These are phyloP conservation scores for Sitta carolinensis DNA, from an alignment of 2,797 vertebrate genomes.

Conservation along the genomic window DNA sequence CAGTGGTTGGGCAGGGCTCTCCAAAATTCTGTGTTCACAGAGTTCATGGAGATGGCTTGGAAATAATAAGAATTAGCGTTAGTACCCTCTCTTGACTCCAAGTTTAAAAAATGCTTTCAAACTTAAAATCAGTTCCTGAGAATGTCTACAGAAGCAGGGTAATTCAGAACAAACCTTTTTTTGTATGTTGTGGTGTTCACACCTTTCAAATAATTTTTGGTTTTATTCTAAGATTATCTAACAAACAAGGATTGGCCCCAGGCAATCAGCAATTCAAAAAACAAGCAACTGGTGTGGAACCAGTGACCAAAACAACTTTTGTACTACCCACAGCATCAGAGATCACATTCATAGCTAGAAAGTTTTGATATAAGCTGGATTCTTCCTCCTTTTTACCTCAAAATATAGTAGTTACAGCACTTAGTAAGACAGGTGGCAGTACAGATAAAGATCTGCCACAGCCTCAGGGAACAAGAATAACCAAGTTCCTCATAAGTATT, in stretches of 20 bases:
- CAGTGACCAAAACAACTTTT: not conserved
- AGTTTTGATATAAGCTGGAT: not conserved
- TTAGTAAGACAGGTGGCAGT: not conserved
- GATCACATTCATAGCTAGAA: not conserved
- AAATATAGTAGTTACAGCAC: not conserved
- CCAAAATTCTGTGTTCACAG: not conserved
- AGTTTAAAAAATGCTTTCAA: not conserved
- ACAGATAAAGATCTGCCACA: not conserved
- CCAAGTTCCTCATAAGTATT: not conserved
- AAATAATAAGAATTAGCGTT: not conserved
- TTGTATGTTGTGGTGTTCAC: not conserved
- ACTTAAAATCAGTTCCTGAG: not conserved
- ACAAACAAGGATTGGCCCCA: not conserved
- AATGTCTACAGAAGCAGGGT: not conserved
- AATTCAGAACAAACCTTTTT: not conserved
- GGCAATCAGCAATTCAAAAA: not conserved
- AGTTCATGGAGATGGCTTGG: not conserved
- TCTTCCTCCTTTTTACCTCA: not conserved
- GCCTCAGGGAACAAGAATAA: not conserved
- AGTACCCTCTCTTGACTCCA: not conserved
- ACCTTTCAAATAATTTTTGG: not conserved
- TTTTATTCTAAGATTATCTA: not conserved
- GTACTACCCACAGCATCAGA: not conserved
- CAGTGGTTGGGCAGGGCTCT: not conserved
- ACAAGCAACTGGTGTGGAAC: not conserved